phyloP scores from a whole-genome alignment of 2,113 vertebrate species.

The Picathartes gymnocephalus region DNA sequence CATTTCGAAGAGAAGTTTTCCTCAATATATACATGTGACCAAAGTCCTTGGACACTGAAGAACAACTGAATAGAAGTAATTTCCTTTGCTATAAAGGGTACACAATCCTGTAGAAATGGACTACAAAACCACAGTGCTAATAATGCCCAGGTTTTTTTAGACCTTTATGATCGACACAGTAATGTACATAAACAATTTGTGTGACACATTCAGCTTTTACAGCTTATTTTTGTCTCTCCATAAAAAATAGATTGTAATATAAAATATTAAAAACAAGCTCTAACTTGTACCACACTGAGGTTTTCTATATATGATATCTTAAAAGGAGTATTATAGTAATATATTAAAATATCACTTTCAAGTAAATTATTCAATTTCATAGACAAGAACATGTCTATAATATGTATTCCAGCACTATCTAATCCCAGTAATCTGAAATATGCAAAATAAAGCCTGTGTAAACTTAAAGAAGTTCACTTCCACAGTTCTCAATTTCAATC shows the following conservation, averaged over 20 bases:
- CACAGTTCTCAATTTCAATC: not conserved
- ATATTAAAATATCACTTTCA: conserved; percentile 36
- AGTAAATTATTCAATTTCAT: conserved; percentile 39
- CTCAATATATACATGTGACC: not conserved
- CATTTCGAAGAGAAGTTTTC: not conserved
- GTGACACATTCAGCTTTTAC: not conserved
- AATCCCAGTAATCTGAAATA: conserved; percentile 22
- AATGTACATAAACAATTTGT: not conserved
- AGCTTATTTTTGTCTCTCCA: not conserved
- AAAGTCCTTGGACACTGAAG: not conserved
- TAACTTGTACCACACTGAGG: not conserved
- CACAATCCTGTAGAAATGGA: not conserved
- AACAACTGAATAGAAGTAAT: not conserved
- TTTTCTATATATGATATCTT: not conserved
- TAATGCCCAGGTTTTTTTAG: conserved; percentile 2
- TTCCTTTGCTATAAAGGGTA: not conserved
- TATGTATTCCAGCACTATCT: not conserved
- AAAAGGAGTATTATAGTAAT: conserved; percentile 22
- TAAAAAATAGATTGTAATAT: conserved; percentile 45
- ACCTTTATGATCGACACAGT: not conserved
- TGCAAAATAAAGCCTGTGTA: conserved; percentile 6
- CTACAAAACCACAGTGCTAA: conserved; percentile 33
- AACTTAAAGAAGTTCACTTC: not conserved
- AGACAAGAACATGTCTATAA: not conserved
- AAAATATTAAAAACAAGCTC: conserved; percentile 47